These are phyloP conservation scores for Sisor rabdophorus DNA, from an alignment of 2,113 vertebrate species.

Conservation along the genomic window DNA sequence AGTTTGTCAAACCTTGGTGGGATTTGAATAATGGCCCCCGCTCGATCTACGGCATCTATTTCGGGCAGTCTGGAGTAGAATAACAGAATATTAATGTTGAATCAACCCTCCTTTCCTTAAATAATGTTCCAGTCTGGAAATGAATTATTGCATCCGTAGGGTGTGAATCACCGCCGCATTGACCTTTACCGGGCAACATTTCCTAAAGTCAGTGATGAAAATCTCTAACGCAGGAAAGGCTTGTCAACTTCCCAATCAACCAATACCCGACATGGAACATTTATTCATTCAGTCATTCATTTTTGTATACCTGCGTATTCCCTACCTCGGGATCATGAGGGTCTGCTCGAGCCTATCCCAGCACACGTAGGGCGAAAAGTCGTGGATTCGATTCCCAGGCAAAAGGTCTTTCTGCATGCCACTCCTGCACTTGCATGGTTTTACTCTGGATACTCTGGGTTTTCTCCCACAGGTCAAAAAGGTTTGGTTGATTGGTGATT, in stretches of 20 bases:
- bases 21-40: constrained; percentile 30
- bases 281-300: too few relatives aligned
- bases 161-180: background rate
- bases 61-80: constrained; percentile 22
- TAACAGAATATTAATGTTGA: background rate
- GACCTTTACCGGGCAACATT: constrained; percentile 12
- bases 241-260: background rate
- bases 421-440: too few relatives aligned
- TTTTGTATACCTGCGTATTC: too few relatives aligned
- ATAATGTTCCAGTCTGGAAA: constrained; percentile 1
- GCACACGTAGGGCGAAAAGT: too few relatives aligned
- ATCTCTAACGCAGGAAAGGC: background rate
- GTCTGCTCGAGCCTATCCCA: too few relatives aligned
- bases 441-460: too few relatives aligned
- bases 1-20: constrained; percentile 47
- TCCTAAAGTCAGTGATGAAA: background rate
- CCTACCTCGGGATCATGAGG: too few relatives aligned
- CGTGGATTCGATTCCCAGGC: too few relatives aligned
- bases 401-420: too few relatives aligned
- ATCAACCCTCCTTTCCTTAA: constrained; percentile 2
- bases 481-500: too few relatives aligned
- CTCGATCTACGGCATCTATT: constrained; percentile 55
- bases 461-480: too few relatives aligned
- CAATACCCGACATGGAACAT: background rate
- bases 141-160: background rate